These are phyloP conservation scores for Paradisaea rubra DNA, from an alignment of 2,113 vertebrate species.

Conservation along the genomic window DNA sequence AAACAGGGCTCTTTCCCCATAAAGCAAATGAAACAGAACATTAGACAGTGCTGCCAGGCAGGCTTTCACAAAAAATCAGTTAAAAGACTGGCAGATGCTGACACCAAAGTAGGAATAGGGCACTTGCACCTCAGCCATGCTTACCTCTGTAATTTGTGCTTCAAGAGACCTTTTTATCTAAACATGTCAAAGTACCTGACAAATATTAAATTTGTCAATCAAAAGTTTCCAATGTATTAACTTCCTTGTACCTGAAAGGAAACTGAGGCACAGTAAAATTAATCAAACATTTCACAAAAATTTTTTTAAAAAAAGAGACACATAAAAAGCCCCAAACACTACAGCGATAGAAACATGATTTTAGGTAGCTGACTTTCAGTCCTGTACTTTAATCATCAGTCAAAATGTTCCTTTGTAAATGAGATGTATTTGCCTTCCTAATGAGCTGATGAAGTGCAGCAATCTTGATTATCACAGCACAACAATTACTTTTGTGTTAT, in stretches of 20 bases:
- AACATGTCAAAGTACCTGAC: not conserved
- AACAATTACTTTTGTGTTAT: slow-evolving; percentile 20
- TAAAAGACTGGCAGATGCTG: not conserved
- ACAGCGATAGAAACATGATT: not conserved
- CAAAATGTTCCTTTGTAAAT: not conserved
- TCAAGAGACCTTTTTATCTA: not conserved
- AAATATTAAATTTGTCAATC: not conserved
- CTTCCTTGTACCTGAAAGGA: not conserved
- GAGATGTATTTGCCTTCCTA: slow-evolving; percentile 9
- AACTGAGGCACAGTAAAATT: not conserved
- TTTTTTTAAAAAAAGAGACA: rapidly evolving
- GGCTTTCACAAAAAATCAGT: not conserved
- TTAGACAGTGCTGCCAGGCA: not conserved
- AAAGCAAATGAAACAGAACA: not conserved
- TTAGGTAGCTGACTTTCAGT: not conserved
- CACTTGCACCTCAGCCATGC: not conserved
- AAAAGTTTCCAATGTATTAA: not conserved
- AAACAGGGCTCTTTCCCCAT: not conserved
- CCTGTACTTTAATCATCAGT: not conserved
- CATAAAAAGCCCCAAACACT: rapidly evolving
- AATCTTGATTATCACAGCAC: slow-evolving; percentile 22
- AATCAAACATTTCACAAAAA: not conserved
- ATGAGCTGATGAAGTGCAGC: not conserved
- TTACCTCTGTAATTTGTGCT: not conserved
- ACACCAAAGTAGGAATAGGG: not conserved